Base-by-base conservation (phyloP, 2,797 vertebrate genomes). In the Acipenser ruthenus region DNA sequence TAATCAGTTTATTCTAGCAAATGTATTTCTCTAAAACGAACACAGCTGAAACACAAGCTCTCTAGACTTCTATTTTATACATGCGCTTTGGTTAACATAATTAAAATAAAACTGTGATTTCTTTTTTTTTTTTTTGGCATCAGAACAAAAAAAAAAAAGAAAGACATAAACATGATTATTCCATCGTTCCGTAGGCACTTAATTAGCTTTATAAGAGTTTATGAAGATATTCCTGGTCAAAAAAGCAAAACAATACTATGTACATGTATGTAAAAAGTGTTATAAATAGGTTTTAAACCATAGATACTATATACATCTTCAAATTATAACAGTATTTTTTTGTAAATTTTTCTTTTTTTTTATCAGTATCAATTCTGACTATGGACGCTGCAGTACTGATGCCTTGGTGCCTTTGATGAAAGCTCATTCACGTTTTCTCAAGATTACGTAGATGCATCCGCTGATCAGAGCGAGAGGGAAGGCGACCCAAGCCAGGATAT, bases 181-280 rank as follows among this genome's bases (percentile, higher is more conserved):
- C 88, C 77, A 78, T 78, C 80, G 83, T 87, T 85, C 89, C 75
- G 82, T 87, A 95, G 93, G 93, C 93, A 94, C 90, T 94, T 90
- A 88, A 92, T 92, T 89, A 91, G 86, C 88, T 78, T 71, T 85
- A 86, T 77, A 73, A 88, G 23, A 90, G 88, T 86, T 87, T 84
- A 86, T 88, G 83, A 87, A 82, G 76, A 80, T 85, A 87, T 87
- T 87, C 78, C 73, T 76, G 72, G 77, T 84, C 75, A 82, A 86
- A 81, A 86, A 88, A 92, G 94, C 93, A 90, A 96, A 84, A 95
- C 90, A 90, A 90, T 89, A 89, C 95, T 99, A 98, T 98, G 90
- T 99, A 98, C 95, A 99, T 93, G 88, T 87, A 97, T 96, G 95
- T 98, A 99, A 97, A 99, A 99, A 96, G 95, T 97, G 95, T 99